Evolutionary conservation across 2,888 invertebrate genomes (phyloP).

Genomic region (Protonemura montana): DNA sequence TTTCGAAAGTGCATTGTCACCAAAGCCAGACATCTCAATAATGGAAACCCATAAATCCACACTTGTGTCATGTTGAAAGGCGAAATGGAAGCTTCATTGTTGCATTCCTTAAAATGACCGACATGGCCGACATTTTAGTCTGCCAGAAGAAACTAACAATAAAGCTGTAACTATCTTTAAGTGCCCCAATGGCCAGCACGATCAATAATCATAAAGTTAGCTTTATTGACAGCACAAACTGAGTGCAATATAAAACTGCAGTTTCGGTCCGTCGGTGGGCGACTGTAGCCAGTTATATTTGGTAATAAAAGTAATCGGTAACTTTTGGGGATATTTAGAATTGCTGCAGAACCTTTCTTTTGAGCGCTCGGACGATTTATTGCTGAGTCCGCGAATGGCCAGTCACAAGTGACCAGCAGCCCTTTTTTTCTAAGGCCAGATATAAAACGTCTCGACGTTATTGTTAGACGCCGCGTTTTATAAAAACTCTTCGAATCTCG

Average conservation of each 20-base stretch:
- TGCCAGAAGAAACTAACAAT: not conserved
- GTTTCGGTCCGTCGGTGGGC: not conserved
- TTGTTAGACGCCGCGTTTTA: not conserved
- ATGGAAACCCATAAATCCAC: slow-evolving; percentile 14
- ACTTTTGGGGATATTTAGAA: not conserved
- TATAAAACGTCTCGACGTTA: not conserved
- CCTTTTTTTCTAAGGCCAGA: not conserved
- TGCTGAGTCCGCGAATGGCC: not conserved
- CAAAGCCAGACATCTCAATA: not conserved
- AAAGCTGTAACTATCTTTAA: not conserved
- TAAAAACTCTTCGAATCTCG: not conserved
- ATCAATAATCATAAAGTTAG: slow-evolving; percentile 28
- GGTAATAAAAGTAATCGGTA: not conserved
- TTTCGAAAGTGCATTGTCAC: slow-evolving; percentile 24
- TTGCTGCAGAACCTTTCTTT: not conserved
- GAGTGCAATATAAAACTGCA: not conserved
- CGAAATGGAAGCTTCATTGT: not conserved
- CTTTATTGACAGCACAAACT: not conserved
- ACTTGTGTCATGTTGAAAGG: slow-evolving; percentile 13
- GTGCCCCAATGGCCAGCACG: not conserved
- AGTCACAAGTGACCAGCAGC: not conserved
- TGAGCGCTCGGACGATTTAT: not conserved
- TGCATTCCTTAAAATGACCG: not conserved
- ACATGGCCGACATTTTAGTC: not conserved
- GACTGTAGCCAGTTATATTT: not conserved